Evolutionary conservation across 2,797 vertebrate genomes (phyloP).

Genomic region (Galagoides demidoff): DNA sequence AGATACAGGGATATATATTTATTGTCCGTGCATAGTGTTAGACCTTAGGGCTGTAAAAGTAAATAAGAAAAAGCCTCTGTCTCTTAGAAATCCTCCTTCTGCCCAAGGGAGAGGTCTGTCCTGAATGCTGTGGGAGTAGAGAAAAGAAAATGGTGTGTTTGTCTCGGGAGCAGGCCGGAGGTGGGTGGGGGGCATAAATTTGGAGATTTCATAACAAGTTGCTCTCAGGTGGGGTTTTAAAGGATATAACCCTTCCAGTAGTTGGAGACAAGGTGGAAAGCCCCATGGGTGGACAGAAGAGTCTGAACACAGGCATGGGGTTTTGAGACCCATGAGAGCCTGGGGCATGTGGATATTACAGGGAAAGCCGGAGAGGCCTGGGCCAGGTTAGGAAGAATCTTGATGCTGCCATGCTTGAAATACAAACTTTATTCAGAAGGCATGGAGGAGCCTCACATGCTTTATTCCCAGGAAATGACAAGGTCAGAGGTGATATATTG

Average conservation of each 20-base stretch:
- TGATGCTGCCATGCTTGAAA: too few species aligned
- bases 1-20: not conserved
- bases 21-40: not conserved
- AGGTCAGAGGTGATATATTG: not conserved
- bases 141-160: not conserved
- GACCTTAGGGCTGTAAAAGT: not conserved
- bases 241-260: not conserved
- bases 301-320: not conserved
- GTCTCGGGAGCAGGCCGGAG: not conserved
- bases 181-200: not conserved
- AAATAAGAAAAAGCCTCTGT: not conserved
- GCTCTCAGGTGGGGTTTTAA: not conserved
- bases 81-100: not conserved
- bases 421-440: not conserved
- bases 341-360: not conserved
- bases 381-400: not conserved
- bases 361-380: not conserved
- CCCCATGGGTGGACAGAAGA: not conserved
- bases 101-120: not conserved
- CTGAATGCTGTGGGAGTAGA: not conserved
- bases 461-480: not conserved
- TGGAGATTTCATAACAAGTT: not conserved
- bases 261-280: not conserved
- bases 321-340: not conserved
- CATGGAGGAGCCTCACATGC: not conserved